Evolutionary conservation across 2,113 vertebrate genomes (phyloP).

Genomic region (Trochalopteron elliotii): DNA sequence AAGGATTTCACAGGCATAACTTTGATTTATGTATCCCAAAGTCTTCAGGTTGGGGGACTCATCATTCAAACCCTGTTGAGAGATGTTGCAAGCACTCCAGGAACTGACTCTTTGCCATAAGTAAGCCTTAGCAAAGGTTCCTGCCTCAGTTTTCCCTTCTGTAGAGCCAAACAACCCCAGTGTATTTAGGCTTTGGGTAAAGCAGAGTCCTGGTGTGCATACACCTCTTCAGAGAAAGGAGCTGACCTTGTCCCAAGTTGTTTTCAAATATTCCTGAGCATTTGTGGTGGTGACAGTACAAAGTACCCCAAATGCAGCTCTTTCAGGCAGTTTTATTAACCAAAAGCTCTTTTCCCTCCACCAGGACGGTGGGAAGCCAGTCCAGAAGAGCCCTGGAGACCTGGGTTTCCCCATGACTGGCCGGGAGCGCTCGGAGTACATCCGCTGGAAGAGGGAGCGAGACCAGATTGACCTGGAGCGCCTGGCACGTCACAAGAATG

Average conservation of each 20-base stretch:
- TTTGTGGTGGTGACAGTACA: not conserved
- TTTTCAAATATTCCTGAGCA: not conserved
- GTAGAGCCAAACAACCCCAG: not conserved
- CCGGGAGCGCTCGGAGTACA: conserved; percentile 81
- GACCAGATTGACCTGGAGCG: conserved; percentile 91
- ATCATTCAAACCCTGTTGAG: not conserved
- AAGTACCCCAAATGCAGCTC: not conserved
- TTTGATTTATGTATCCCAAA: not conserved
- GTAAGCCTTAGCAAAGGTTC: not conserved
- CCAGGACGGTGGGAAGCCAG: conserved; percentile 66
- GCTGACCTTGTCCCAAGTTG: not conserved
- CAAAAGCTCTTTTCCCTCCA: not conserved
- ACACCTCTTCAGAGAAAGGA: not conserved
- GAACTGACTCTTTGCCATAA: not conserved
- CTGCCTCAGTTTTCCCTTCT: not conserved
- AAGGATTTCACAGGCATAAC: not conserved
- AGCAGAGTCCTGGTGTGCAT: not conserved
- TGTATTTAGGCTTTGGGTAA: not conserved
- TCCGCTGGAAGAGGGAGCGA: conserved; percentile 90
- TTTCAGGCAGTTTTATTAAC: not conserved
- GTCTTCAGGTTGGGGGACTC: not conserved
- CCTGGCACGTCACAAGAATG: conserved; percentile 90
- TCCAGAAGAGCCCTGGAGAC: conserved; percentile 61
- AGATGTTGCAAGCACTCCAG: not conserved
- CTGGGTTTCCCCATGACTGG: conserved; percentile 72